These are phyloP conservation scores for Drosophila ficusphila DNA, from an alignment of 1,140 invertebrate genomes.

Conservation along the genomic window DNA sequence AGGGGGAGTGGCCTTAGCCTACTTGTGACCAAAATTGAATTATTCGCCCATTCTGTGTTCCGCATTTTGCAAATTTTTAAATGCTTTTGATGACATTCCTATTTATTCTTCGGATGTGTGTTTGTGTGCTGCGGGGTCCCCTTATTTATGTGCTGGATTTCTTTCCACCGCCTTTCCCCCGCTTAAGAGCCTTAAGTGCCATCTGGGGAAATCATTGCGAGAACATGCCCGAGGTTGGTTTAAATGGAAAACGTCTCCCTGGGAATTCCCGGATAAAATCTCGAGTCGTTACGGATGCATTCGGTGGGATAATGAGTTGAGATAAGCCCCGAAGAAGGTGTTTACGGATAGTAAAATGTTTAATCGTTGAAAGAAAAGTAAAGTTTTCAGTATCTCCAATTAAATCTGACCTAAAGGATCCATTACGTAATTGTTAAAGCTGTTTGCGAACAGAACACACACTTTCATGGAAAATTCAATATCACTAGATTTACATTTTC, in stretches of 20 bases:
- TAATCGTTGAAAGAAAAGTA: background rate
- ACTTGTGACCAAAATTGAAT: constrained; percentile 67
- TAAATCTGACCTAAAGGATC: too few species aligned
- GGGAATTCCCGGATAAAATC: constrained; percentile 15
- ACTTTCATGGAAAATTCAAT: background rate
- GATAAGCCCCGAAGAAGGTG: constrained; percentile 10
- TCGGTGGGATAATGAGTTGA: constrained; percentile 32
- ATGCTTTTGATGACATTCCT: constrained; percentile 79
- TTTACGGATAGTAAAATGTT: constrained; percentile 18
- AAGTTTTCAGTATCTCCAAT: too few species aligned
- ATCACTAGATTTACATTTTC: background rate
- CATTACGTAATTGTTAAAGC: too few species aligned
- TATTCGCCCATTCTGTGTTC: constrained; percentile 56
- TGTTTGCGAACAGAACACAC: background rate
- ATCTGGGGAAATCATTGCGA: constrained; percentile 66
- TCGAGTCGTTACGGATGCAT: background rate
- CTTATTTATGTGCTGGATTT: constrained; percentile 55
- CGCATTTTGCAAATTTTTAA: constrained; percentile 72
- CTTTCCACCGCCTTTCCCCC: constrained; percentile 15
- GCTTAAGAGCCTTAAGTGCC: constrained; percentile 58
- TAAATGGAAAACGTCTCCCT: constrained; percentile 36
- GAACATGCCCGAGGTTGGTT: constrained; percentile 34
- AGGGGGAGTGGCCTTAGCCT: constrained; percentile 28
- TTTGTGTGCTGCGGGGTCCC: constrained; percentile 6
- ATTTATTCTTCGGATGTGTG: constrained; percentile 25